Conservation (phyloP, 1,140 invertebrate genomes). For the Penaeus japonicus region DNA sequence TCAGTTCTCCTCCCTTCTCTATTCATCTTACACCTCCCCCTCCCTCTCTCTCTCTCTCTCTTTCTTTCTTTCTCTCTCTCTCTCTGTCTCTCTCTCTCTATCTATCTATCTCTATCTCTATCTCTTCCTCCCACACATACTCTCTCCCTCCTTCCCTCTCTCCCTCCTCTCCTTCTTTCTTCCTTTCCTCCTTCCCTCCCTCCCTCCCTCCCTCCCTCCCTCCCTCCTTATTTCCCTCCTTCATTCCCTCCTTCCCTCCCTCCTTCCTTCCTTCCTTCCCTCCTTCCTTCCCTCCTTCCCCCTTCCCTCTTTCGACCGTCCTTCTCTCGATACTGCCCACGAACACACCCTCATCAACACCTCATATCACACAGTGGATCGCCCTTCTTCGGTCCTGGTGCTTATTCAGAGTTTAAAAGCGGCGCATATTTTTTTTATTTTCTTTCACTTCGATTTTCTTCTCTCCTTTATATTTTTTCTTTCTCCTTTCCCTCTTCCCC, state of each 20-base stretch:
- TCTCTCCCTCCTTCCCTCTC: background rate
- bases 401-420: too few relatives aligned
- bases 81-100: background rate
- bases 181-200: too few relatives aligned
- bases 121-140: background rate
- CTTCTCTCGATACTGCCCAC: background rate
- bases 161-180: too few relatives aligned
- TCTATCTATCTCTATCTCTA: background rate
- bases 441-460: too few relatives aligned
- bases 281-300: background rate
- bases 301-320: background rate
- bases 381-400: too few relatives aligned
- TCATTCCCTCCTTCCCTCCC: background rate
- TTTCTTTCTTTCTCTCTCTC: too few relatives aligned
- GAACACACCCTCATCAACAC: too few relatives aligned
- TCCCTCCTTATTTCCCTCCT: background rate
- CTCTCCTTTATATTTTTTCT: too few relatives aligned
- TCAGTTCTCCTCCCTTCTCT: background rate
- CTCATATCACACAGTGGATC: too few relatives aligned
- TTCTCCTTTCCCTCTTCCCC: too few relatives aligned
- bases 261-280: slow-evolving; percentile 27
- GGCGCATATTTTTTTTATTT: too few relatives aligned
- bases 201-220: background rate
- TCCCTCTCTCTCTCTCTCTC: background rate
- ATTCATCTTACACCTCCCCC: background rate